Base-by-base conservation (phyloP, 2,888 invertebrate species). In the Nephrotoma guestfalica region DNA sequence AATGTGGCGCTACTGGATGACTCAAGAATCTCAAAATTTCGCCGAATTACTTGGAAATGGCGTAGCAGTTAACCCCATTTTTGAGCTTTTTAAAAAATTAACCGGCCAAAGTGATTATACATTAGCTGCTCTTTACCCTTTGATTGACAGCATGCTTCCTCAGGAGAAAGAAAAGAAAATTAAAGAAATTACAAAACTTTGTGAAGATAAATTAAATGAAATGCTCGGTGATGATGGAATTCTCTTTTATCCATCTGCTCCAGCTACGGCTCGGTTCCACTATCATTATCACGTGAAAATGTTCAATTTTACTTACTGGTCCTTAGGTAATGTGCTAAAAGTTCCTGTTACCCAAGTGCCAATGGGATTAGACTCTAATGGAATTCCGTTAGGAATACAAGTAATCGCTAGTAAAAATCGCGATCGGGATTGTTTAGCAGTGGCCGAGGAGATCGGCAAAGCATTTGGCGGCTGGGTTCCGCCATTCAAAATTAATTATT, bases 381-480 rank as follows among this genome's bases (percentile, higher is more conserved):
- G 97, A 1, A 92, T 98, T 88, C 98, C 98, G 0, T 93, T 98
- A 87, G 98, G 98, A 30, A 92, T 98, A 87, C 98, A 98, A 92
- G 96, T 97, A 1, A 94, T 98, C n/a, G 95, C 96, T 3, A 95
- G 95, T 87, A 93, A 95, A 88, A 94, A 96, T 90, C 96, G 96
- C 89, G 99, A 99, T 91, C 94, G 95, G 87, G 90, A 97, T 85
- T 96, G 97, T 88, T 91, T 99, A 86, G 96, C 97, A n/a, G 95
- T 98, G 2, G 98, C 98, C 0, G 94, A 95, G 89, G 97, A 97
- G 90, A 90, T 99, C 86, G 97, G 97, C 89, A 94, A 94, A 88
- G 95, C 94, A 1, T 98, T 98, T 90, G 98, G 97, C 83, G 98
- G 98, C 4, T 98, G 98, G 98, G 93, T 94, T 71, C 94, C 95